These are phyloP conservation scores for Podarcis raffonei DNA, from an alignment of 2,113 vertebrate genomes.

Conservation along the genomic window DNA sequence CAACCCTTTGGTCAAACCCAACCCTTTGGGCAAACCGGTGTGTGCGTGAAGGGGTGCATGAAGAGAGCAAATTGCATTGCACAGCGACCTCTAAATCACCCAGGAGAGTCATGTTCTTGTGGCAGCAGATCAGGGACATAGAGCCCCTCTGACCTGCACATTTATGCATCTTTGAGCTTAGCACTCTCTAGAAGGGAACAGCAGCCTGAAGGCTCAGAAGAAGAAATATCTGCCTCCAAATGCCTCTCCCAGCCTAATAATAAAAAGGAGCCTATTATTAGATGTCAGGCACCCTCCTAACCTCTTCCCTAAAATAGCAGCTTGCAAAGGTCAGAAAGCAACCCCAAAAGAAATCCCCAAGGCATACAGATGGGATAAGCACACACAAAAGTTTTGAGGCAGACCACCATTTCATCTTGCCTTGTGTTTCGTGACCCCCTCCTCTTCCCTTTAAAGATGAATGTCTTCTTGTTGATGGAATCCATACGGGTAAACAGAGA, in stretches of 20 bases:
- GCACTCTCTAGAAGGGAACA: background rate
- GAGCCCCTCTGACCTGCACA: background rate
- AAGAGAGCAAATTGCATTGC: too few species aligned
- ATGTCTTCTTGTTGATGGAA: background rate
- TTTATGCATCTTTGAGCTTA: background rate
- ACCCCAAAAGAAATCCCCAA: fast-evolving
- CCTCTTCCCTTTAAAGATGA: background rate
- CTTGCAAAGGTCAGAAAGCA: background rate
- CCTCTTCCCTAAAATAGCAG: background rate
- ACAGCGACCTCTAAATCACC: background rate
- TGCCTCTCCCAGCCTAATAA: constrained; percentile 42
- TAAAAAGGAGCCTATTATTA: background rate
- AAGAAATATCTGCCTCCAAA: background rate
- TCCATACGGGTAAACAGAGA: background rate
- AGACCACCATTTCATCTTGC: background rate
- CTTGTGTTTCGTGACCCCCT: background rate
- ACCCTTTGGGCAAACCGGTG: too few species aligned
- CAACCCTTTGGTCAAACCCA: too few species aligned
- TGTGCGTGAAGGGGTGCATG: too few species aligned
- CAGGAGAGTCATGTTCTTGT: background rate
- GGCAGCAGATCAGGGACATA: background rate
- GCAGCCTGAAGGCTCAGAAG: background rate
- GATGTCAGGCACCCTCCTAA: background rate
- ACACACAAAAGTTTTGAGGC: background rate
- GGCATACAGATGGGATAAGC: background rate